Evolutionary conservation across 2,888 invertebrate genomes (phyloP).

Genomic region (Syrista parreyssii): DNA sequence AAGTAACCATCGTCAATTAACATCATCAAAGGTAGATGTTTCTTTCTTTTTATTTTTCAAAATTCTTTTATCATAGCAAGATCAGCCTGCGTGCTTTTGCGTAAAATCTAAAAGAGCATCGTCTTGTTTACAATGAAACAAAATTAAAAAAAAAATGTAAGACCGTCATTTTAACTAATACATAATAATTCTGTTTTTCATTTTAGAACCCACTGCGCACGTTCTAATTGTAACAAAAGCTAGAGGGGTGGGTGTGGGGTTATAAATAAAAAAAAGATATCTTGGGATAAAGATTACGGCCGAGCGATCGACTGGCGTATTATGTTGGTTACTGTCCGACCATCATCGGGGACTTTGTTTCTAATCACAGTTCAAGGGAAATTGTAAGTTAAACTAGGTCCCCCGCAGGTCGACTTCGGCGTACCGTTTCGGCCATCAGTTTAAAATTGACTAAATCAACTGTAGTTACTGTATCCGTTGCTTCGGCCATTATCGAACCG

Average conservation of each 20-base stretch:
- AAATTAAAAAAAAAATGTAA: not conserved
- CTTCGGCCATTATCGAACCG: constrained; percentile 51
- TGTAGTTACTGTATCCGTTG: constrained; percentile 47
- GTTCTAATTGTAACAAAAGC: not conserved
- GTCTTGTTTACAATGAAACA: not conserved
- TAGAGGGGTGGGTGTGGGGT: not conserved
- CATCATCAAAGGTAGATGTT: not conserved
- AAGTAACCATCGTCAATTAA: not conserved
- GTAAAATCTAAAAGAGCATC: not conserved
- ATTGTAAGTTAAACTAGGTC: constrained; percentile 26
- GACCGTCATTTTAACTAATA: not conserved
- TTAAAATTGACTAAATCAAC: constrained; percentile 37
- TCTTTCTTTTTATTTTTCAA: not conserved
- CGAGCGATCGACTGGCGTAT: constrained; percentile 1
- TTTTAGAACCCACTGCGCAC: not conserved
- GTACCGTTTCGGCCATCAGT: constrained; percentile 29
- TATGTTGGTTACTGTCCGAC: constrained; percentile 10
- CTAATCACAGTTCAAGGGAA: constrained; percentile 38
- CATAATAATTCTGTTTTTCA: not conserved
- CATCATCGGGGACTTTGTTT: constrained; percentile 1
- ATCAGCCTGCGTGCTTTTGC: not conserved
- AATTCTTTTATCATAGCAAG: not conserved
- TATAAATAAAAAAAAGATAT: constrained; percentile 4
- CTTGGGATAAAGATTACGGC: not conserved
- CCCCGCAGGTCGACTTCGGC: constrained; percentile 25